Evolutionary conservation across 1,140 invertebrate species (phyloP).

Genomic region (Vanessa tameamea): DNA sequence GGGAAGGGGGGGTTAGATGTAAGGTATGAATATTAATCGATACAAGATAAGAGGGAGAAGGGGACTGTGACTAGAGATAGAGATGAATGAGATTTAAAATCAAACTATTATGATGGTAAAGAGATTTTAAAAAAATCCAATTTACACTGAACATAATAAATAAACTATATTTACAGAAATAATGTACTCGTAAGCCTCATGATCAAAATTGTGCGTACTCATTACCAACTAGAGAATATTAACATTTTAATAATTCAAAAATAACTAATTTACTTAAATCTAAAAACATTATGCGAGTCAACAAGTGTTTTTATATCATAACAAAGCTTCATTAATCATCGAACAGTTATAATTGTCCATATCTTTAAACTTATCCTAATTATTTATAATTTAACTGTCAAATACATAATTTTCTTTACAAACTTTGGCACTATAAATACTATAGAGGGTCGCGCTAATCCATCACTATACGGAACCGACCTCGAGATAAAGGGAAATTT

Average conservation of each 20-base stretch:
- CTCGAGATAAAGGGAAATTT: no score
- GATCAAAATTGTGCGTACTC: slow-evolving; percentile 21
- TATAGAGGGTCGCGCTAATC: not conserved
- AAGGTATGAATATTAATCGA: no score
- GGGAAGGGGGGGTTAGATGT: no score
- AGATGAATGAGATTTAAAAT: no score
- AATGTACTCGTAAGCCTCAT: not conserved
- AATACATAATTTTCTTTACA: slow-evolving; percentile 12
- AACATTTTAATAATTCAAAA: slow-evolving; percentile 12
- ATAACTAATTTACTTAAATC: not conserved
- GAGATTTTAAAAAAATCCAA: no score
- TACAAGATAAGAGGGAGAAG: no score
- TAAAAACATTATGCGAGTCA: slow-evolving; percentile 28
- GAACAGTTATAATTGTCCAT: not conserved
- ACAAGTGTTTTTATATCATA: slow-evolving; percentile 21
- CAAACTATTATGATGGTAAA: no score
- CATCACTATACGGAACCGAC: no score
- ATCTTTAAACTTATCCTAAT: not conserved
- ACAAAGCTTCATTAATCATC: slow-evolving; percentile 16
- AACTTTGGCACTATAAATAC: slow-evolving; percentile 27
- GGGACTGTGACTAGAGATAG: no score
- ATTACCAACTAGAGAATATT: not conserved
- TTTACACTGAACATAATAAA: no score
- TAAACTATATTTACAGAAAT: not conserved
- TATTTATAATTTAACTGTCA: slow-evolving; percentile 12